These are phyloP conservation scores for Cryptosula pallasiana DNA, from an alignment of 2,888 invertebrate species.

Conservation along the genomic window DNA sequence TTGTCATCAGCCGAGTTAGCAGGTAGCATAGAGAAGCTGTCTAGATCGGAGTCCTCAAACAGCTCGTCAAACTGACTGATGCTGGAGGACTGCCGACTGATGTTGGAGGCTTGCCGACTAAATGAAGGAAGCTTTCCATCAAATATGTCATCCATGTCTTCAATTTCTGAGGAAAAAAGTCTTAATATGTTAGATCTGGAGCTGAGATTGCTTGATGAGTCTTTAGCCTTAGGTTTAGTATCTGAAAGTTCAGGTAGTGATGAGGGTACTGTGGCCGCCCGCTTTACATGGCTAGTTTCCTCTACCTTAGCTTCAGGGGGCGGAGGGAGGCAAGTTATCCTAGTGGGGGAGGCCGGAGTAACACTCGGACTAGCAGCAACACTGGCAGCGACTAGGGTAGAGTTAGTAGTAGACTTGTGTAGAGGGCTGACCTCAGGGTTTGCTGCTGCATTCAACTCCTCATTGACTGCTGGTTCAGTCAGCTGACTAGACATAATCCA, in stretches of 20 bases:
- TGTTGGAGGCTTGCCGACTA: neutral
- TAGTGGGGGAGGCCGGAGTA: neutral
- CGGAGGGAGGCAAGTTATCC: neutral
- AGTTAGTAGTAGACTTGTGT: neutral
- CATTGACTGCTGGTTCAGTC: neutral
- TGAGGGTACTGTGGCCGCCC: neutral
- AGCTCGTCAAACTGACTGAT: slow-evolving; percentile 17
- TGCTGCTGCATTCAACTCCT: neutral
- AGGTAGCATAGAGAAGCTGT: slow-evolving; percentile 3
- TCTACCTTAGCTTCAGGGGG: slow-evolving; percentile 4
- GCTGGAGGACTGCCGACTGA: slow-evolving; percentile 6
- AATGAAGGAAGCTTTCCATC: slow-evolving; percentile 6
- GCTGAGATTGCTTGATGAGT: neutral
- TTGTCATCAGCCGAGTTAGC: neutral
- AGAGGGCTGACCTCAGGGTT: neutral
- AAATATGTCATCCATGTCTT: slow-evolving; percentile 3
- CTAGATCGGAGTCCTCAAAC: neutral
- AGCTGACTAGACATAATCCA: slow-evolving; percentile 20
- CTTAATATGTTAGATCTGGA: neutral
- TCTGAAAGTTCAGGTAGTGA: neutral
- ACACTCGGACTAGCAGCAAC: neutral
- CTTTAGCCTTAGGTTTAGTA: neutral
- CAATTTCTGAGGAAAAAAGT: slow-evolving; percentile 5
- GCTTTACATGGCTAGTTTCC: neutral
- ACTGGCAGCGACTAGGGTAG: neutral